phyloP scores from a whole-genome alignment of 2,888 invertebrate species.

The Trachelus tabidus region DNA sequence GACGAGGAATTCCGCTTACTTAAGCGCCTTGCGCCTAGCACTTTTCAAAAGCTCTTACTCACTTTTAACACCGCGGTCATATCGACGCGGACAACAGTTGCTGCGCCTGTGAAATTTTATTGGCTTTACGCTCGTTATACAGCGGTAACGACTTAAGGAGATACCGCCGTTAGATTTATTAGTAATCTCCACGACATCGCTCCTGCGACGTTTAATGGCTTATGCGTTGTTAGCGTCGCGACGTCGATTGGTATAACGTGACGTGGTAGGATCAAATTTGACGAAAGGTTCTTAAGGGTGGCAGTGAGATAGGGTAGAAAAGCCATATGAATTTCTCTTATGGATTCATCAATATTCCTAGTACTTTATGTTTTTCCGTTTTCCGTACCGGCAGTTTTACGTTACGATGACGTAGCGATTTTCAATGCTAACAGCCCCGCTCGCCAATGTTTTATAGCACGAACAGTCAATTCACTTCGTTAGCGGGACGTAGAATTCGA shows the following conservation, averaged over 20 bases:
- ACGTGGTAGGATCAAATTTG: neutral
- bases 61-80: constrained; percentile 32
- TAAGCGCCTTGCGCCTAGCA: constrained; percentile 11
- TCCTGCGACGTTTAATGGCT: constrained; percentile 37
- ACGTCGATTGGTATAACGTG: constrained; percentile 24
- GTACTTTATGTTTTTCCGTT: neutral
- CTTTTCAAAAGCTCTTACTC: constrained; percentile 28
- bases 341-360: neutral
- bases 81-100: constrained; percentile 32
- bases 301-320: neutral
- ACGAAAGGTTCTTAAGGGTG: neutral
- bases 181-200: constrained; percentile 39
- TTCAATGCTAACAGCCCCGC: neutral
- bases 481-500: neutral
- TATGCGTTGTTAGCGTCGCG: constrained; percentile 32
- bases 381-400: neutral
- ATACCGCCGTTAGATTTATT: constrained; percentile 33
- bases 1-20: constrained; percentile 5
- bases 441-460: neutral
- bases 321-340: neutral
- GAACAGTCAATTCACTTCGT: neutral
- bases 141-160: constrained; percentile 8
- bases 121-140: constrained; percentile 33
- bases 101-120: constrained; percentile 36
- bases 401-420: neutral